phyloP scores from a whole-genome alignment of 2,113 vertebrate species.

The Anas platyrhynchos region DNA sequence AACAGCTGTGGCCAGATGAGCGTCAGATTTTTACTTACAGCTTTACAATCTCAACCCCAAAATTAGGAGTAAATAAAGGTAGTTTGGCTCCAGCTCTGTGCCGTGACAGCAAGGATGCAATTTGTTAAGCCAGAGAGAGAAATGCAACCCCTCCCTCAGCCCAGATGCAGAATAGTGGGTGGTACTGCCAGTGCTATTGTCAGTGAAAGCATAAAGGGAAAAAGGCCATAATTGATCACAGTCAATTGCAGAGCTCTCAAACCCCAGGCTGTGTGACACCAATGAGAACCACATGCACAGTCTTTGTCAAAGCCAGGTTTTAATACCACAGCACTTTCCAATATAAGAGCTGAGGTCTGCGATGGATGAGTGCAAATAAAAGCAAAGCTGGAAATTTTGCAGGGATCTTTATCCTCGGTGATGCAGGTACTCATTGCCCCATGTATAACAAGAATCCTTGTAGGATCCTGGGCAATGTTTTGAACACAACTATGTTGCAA shows the following conservation, averaged over 20 bases:
- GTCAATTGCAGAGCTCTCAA: slow-evolving; percentile 6
- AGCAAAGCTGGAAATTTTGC: neutral
- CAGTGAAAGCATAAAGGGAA: slow-evolving; percentile 4
- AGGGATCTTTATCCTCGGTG: neutral
- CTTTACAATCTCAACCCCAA: neutral
- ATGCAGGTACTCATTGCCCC: neutral
- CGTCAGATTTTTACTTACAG: neutral
- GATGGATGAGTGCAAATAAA: neutral
- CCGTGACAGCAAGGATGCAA: neutral
- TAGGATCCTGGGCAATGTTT: neutral
- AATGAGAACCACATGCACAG: neutral
- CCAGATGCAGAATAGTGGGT: slow-evolving; percentile 22
- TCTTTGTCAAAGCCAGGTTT: neutral
- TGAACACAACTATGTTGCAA: neutral
- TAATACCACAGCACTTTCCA: neutral
- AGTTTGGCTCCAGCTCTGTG: neutral
- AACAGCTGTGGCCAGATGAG: neutral
- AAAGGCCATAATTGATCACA: slow-evolving; percentile 19
- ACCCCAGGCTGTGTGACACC: neutral
- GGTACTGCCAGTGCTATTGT: slow-evolving; percentile 48
- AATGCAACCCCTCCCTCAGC: slow-evolving; percentile 9
- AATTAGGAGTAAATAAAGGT: neutral
- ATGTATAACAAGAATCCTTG: neutral
- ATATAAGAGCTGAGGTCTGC: neutral
- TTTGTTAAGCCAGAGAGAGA: slow-evolving; percentile 13